Percentiles rank a stretch among this genome's conserved stretches.
Conservation (phyloP, 1,140 invertebrate genomes). For the Neocloeon triangulifer region DNA sequence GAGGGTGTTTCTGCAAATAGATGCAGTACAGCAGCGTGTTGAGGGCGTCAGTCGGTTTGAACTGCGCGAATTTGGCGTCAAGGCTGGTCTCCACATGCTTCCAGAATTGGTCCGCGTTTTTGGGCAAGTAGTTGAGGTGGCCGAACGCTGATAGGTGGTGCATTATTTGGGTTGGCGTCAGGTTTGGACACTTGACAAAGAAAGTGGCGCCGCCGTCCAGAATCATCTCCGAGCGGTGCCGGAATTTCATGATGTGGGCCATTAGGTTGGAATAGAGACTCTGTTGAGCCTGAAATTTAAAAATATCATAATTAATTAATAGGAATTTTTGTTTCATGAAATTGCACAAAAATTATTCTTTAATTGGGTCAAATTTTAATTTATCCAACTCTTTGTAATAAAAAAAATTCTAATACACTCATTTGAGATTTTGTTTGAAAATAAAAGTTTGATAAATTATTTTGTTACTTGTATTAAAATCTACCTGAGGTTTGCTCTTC, state of each 20-base stretch:
- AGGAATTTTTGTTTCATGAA: no score
- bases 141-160: constrained; percentile 37
- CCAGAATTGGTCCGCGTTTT: constrained; percentile 29
- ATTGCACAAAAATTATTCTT: no score
- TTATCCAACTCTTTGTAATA: no score
- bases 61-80: constrained; percentile 29
- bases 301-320: no score
- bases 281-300: no score
- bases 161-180: constrained; percentile 27
- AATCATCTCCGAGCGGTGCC: constrained; percentile 28
- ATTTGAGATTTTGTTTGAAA: no score
- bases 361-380: no score
- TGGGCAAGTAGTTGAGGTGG: constrained; percentile 30
- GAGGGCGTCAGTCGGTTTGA: constrained; percentile 29
- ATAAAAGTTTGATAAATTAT: no score
- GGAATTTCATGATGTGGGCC: constrained; percentile 34
- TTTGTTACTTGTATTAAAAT: constrained; percentile 11
- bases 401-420: no score
- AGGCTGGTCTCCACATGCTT: constrained; percentile 27
- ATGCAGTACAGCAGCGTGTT: constrained; percentile 38
- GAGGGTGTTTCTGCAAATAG: constrained; percentile 36
- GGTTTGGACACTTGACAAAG: constrained; percentile 25
- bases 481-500: no score
- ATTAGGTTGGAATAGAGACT: no score
- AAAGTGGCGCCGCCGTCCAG: constrained; percentile 30